Percentiles rank a stretch among this genome's conserved stretches.
Evolutionary conservation across 2,888 invertebrate genomes (phyloP).

Genomic region (Griposia aprilina): DNA sequence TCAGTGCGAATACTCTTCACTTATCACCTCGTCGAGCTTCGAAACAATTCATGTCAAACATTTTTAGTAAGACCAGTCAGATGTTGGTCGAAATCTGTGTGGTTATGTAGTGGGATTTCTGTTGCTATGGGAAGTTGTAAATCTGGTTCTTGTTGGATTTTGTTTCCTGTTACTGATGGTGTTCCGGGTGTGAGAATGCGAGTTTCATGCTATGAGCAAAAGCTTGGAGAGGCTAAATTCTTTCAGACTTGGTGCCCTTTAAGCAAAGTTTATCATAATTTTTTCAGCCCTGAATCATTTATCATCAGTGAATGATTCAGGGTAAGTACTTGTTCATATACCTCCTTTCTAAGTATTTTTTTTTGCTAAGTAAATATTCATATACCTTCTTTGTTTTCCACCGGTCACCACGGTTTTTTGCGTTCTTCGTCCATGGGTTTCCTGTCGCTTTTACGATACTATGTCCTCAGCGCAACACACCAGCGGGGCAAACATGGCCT

Average conservation of each 20-base stretch:
- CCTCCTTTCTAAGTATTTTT: too few species aligned
- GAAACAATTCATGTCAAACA: constrained; percentile 41
- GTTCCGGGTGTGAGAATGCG: background rate
- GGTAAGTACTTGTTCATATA: too few species aligned
- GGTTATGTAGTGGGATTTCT: background rate
- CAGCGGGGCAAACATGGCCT: too few species aligned
- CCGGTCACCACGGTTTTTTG: background rate
- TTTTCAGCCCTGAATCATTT: background rate
- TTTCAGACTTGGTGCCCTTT: too few species aligned
- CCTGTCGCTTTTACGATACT: too few species aligned
- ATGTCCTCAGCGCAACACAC: background rate
- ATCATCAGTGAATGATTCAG: background rate
- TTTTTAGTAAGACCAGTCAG: constrained; percentile 6
- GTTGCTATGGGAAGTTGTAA: constrained; percentile 7
- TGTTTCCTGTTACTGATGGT: background rate
- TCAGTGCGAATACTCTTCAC: constrained; percentile 72
- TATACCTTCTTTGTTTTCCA: background rate
- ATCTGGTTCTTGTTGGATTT: constrained; percentile 5
- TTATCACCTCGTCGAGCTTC: constrained; percentile 70
- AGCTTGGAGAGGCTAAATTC: background rate
- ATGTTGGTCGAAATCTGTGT: constrained; percentile 9
- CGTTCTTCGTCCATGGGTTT: background rate
- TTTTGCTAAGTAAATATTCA: too few species aligned
- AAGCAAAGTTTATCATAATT: too few species aligned
- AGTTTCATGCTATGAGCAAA: background rate